Conservation (phyloP, 1,140 invertebrate species). For the Polypedilum pembai region DNA sequence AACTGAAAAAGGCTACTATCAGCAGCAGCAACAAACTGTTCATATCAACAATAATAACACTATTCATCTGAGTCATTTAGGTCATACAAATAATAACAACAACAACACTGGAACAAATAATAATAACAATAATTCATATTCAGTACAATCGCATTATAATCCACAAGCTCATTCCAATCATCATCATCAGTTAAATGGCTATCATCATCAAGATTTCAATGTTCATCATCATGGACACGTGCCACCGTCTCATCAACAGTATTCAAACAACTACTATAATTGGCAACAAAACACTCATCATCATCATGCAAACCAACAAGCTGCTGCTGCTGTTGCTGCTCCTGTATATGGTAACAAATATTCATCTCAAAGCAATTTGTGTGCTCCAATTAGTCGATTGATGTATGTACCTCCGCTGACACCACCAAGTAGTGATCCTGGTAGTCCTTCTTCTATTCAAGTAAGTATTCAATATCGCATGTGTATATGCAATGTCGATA, state of each 20-base stretch:
- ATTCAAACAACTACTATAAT: constrained; percentile 25
- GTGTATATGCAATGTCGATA: constrained; percentile 2
- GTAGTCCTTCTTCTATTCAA: constrained; percentile 57
- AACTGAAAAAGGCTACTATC: constrained; percentile 47
- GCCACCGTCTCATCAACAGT: not conserved
- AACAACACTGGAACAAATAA: constrained; percentile 36
- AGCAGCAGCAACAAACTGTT: constrained; percentile 31
- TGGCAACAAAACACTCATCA: constrained; percentile 29
- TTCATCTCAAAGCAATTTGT: constrained; percentile 35
- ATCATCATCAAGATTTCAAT: constrained; percentile 21
- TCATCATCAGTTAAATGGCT: constrained; percentile 11
- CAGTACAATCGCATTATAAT: constrained; percentile 32
- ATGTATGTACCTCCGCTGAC: constrained; percentile 73
- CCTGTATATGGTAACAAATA: constrained; percentile 23
- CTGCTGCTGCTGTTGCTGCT: not conserved
- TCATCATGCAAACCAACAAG: constrained; percentile 29
- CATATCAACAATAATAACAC: constrained; percentile 33
- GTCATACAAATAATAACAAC: constrained; percentile 32
- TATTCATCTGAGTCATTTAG: constrained; percentile 30
- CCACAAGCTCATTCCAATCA: constrained; percentile 16
- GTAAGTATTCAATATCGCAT: constrained; percentile 34
- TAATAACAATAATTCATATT: constrained; percentile 42
- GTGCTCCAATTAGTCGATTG: constrained; percentile 43
- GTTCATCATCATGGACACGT: constrained; percentile 22
- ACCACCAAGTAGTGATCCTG: constrained; percentile 73